Evolutionary conservation across 2,888 invertebrate species (phyloP), one percentile per base, ranked within the genome.

Genomic region (Scaeva pyrastri): DNA sequence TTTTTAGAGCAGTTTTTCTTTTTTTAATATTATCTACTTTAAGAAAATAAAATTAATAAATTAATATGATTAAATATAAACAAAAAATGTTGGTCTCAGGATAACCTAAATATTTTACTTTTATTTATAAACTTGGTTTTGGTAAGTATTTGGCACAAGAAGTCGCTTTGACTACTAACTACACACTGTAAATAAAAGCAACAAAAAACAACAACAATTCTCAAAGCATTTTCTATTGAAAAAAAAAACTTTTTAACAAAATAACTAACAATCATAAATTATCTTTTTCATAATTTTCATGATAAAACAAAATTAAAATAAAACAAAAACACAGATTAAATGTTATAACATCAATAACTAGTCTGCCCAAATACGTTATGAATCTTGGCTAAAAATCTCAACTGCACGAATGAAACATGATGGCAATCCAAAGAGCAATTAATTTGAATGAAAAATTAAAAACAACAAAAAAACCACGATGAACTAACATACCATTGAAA

Each of bases 341-440:
- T 85, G 95, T 97, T 93, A 94, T 97, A 90, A 96, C 97, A 95
- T 96, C 97, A 89, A 96, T 97, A 91, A 97, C 97, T 89, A 95
- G 96, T 93, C 95, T 97, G 93, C 97, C 97, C 90, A 97, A 97
- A 94, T 97, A 96, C 92, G 96, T 97, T 89, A 94, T 97, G 94
- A 96, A 97, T 86, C 94, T 97, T 90, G 96, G 97, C 91, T 97
- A 94, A n/a, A n/a, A n/a, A 94, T 64, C 45, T 26, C 68, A 48
- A 48, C 68, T 45, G 23, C 68, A 55, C 68, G 23, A 58, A 56
- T 68, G 55, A 45, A 39, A 55, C 12, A 43, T 56, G 10, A 43
- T 56, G 10, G 10, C 72, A 66, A 45, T 36, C 82, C 77, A 82
- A 86, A 86, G 86, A 82, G 36, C 45, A 68, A 52, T 39, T 21